Evolutionary conservation across 2,797 vertebrate species (phyloP), one percentile per base, ranked within the genome.

Genomic region (Leptatherina wallacei): DNA sequence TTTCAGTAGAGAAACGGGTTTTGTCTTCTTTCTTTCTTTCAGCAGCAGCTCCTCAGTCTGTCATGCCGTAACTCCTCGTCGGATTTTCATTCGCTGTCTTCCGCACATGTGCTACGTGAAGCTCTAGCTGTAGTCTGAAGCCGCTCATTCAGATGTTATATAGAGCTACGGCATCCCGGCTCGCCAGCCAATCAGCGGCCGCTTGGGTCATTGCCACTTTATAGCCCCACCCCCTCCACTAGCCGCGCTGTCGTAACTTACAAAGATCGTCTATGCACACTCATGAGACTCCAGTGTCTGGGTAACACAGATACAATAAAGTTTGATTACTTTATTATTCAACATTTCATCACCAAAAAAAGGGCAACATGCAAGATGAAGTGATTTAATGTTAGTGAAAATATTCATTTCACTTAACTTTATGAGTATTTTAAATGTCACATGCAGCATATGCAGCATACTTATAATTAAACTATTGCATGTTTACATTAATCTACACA

Each of bases 161-260:
- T 73, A 71, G 7, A 8, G 2, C 3, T 18, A 1, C 12, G 4
- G 4, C 24, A 4, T 32, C 0, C 29, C 36, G 11, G 0, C 7
- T 62, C 10, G 3, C 7, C 36, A 27, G 11, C 86, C 86, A 81
- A 90, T 88, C 87, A 87, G 55, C 14, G 0, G 38, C 38, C 6
- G 33, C 5, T 52, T 7, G 3, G 10, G 27, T 2, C 2, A 24
- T 9, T 7, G 36, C 1, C 0, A 18, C 42, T 9, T 27, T 16
- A 0, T 27, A 9, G 44, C n/a, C 30, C 12, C 30, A 20, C 13
- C 12, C n/a, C 7, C 29, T 9, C 0, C 4, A 1, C 4, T 3
- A 8, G 2, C 11, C 11, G 4, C 0, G 5, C 2, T 6, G 49
- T 33, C 13, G 9, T 47, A 8, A 24, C 44, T n/a, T 20, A 32